phyloP scores from a whole-genome alignment of 2,113 vertebrate genomes.

The Limanda limanda region DNA sequence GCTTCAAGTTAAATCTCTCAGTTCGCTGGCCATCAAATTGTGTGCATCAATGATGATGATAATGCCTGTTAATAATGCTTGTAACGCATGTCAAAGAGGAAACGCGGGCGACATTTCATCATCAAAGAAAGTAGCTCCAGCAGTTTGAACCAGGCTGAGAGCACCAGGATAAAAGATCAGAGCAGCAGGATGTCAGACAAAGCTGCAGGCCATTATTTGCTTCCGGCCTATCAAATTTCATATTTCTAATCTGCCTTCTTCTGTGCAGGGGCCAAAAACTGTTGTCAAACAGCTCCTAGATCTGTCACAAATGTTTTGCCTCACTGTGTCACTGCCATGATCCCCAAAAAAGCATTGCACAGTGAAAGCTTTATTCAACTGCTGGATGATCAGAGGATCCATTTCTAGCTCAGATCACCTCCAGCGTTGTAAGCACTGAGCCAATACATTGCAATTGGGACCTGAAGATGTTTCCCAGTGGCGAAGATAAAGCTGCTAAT shows the following conservation, averaged over 20 bases:
- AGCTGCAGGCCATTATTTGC: slow-evolving; percentile 20
- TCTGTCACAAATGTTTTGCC: slow-evolving; percentile 21
- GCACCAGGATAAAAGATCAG: slow-evolving; percentile 42
- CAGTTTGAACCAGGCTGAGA: slow-evolving; percentile 29
- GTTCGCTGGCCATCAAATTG: slow-evolving; percentile 51
- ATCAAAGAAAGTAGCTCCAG: slow-evolving; percentile 47
- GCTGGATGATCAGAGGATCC: slow-evolving; percentile 31
- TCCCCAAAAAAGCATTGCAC: slow-evolving; percentile 29
- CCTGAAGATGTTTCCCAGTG: slow-evolving; percentile 54
- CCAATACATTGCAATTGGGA: slow-evolving; percentile 47
- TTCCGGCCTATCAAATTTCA: slow-evolving; percentile 9
- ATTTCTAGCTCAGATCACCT: slow-evolving; percentile 50
- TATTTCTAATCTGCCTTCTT: slow-evolving; percentile 16
- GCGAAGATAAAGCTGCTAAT: slow-evolving; percentile 62
- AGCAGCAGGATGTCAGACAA: slow-evolving; percentile 12
- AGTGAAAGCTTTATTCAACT: slow-evolving; percentile 33
- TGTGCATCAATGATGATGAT: slow-evolving; percentile 38
- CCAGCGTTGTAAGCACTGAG: slow-evolving; percentile 40
- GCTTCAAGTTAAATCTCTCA: slow-evolving; percentile 38
- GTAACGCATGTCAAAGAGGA: slow-evolving; percentile 43
- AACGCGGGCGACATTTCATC: slow-evolving; percentile 28
- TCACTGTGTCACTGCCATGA: slow-evolving; percentile 14
- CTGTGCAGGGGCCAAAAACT: neutral
- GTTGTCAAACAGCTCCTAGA: slow-evolving; percentile 9
- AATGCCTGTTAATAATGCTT: slow-evolving; percentile 45